Conservation (phyloP, 2,888 invertebrate species). For the Oxytorus armatus region DNA sequence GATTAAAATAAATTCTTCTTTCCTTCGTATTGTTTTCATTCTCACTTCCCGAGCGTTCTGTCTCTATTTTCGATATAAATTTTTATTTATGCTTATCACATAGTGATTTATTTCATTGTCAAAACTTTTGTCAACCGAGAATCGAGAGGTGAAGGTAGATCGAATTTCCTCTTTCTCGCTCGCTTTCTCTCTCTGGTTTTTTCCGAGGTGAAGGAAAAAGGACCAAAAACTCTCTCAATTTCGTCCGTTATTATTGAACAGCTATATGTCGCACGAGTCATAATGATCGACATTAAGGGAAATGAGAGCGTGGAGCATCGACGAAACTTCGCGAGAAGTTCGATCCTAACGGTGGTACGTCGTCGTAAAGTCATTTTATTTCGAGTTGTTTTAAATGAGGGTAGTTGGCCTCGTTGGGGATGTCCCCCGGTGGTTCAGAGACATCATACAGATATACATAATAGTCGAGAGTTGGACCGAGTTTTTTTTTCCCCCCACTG, state of each 20-base stretch:
- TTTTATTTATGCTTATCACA: not conserved
- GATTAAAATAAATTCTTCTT: too few relatives aligned
- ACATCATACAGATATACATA: constrained; percentile 2
- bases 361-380: constrained; percentile 59
- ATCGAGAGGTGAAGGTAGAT: too few relatives aligned
- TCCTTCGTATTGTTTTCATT: too few relatives aligned
- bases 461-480: constrained; percentile 33
- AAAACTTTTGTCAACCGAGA: too few relatives aligned
- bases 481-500: constrained; percentile 31
- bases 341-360: constrained; percentile 29
- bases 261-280: constrained; percentile 27
- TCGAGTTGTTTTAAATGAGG: constrained; percentile 48
- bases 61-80: constrained; percentile 15
- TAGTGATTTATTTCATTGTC: too few relatives aligned
- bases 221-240: constrained; percentile 12
- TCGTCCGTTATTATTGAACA: constrained; percentile 39
- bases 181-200: not conserved
- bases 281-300: constrained; percentile 32
- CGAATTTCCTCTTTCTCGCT: not conserved
- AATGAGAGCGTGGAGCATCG: constrained; percentile 19
- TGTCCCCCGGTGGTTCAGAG: not conserved
- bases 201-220: not conserved
- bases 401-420: constrained; percentile 16
- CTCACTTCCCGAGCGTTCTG: not conserved
- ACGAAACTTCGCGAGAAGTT: constrained; percentile 31